Evolutionary conservation across 2,797 vertebrate species (phyloP).

Genomic region (Malacoctenus gilli): DNA sequence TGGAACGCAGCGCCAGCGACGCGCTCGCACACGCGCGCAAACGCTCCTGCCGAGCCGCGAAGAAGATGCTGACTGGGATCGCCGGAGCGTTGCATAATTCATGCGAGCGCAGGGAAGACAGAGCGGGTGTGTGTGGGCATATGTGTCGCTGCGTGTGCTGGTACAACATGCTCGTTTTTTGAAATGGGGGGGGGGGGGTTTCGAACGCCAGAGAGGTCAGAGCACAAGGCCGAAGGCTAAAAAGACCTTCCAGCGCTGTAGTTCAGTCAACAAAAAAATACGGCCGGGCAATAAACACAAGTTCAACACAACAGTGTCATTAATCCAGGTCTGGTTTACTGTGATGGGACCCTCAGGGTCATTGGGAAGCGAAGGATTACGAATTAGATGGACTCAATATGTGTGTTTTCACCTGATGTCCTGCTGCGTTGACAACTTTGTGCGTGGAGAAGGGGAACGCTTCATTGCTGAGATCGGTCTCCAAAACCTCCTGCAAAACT

Average conservation of each 20-base stretch:
- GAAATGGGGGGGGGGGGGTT: constrained; percentile 27
- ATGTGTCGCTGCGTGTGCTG: constrained; percentile 55
- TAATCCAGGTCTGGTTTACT: too few species aligned
- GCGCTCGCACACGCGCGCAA: constrained; percentile 30
- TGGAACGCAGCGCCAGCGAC: constrained; percentile 50
- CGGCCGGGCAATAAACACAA: too few species aligned
- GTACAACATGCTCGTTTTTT: constrained; percentile 44
- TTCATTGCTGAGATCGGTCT: constrained; percentile 88
- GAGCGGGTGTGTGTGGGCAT: constrained; percentile 48
- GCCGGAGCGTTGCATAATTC: constrained; percentile 56
- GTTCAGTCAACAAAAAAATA: too few species aligned
- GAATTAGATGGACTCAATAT: too few species aligned
- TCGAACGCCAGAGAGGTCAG: constrained; percentile 46
- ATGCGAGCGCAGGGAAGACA: constrained; percentile 50
- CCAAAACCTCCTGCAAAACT: constrained; percentile 90
- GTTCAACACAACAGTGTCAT: too few species aligned
- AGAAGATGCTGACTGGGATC: constrained; percentile 53
- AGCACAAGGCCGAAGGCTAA: not conserved
- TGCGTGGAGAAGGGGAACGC: constrained; percentile 96
- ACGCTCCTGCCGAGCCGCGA: constrained; percentile 47
- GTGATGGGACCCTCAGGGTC: too few species aligned
- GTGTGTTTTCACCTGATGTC: constrained; percentile 83
- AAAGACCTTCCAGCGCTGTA: not conserved
- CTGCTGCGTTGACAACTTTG: constrained; percentile 84
- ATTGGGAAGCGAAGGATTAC: too few species aligned